Base-by-base conservation (phyloP, 2,797 vertebrate species). In the Monodelphis domestica region DNA sequence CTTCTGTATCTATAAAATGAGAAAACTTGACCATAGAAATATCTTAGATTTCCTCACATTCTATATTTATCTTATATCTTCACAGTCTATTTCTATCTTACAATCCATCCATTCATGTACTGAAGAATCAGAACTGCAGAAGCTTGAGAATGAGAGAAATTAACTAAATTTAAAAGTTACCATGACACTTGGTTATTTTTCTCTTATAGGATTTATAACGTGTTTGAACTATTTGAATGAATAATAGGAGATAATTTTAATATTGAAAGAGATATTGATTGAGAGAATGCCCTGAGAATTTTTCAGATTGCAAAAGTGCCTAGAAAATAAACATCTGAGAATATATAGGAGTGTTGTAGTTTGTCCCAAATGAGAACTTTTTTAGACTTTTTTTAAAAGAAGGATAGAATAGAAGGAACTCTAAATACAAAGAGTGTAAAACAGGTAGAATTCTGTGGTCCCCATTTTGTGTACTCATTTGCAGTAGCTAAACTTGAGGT, bases 41-140 rank as follows among this genome's bases (percentile, higher is more conserved):
- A n/a, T 45, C 17, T 45, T 78, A 45, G n/a, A 78, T 45, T 24
- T 7, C 38, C 9, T 45, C 17, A 78, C 7, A 78, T 38, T 24
- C 21, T 78, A 78, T 6, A 78, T 78, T 38, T 24, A 24, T 78
- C 70, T 21, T 45, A 21, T n/a, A n/a, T 7, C 38, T 9, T 45
- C 17, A 78, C 7, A 78, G 38, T 24, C 21, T 78, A 78, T 6
- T 78, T 78, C 38, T 24, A 24, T 78, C 70, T 21, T 45, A 21
- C 70, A 45, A 26, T 45, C 28, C 5, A 38, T 4, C 21, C 21
- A 28, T 56, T 21, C n/a, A 89, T 9, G 28, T 26, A 1, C n/a
- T 10, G 29, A 12, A n/a, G 11, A 38, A 50, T 15, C 0, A 17
- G 50, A 26, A 29, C 14, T 9, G 0, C 0, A 0, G 30, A 17